These are phyloP conservation scores for Folsomia candida DNA, from an alignment of 2,888 invertebrate genomes.

Conservation along the genomic window DNA sequence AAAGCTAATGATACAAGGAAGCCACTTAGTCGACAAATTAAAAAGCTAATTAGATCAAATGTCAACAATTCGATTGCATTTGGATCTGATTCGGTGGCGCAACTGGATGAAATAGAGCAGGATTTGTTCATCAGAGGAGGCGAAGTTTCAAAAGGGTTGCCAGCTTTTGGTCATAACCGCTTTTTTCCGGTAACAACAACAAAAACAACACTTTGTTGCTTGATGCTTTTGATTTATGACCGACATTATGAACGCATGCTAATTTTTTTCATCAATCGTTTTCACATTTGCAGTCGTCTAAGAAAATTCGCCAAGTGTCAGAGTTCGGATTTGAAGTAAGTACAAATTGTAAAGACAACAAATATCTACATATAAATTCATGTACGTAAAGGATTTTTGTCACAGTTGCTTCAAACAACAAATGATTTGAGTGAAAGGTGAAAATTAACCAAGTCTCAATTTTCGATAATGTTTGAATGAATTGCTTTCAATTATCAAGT, in stretches of 20 bases:
- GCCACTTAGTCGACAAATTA: conserved; percentile 32
- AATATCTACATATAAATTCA: no score
- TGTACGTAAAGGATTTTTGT: no score
- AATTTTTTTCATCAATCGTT: background rate
- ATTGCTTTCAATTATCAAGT: no score
- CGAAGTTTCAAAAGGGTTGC: conserved; percentile 32
- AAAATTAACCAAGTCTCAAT: background rate
- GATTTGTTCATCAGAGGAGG: conserved; percentile 34
- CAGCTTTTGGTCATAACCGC: conserved; percentile 37
- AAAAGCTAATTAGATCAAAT: conserved; percentile 27
- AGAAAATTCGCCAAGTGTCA: conserved; percentile 46
- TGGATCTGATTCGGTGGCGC: conserved; percentile 34
- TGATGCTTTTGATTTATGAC: no score
- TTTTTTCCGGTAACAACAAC: conserved; percentile 40
- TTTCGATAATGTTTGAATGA: background rate
- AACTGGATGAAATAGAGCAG: conserved; percentile 38
- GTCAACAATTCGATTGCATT: conserved; percentile 35
- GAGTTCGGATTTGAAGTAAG: conserved; percentile 38
- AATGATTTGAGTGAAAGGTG: conserved; percentile 41
- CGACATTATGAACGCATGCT: no score
- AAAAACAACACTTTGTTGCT: no score
- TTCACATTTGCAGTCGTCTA: conserved; percentile 38
- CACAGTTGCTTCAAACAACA: conserved; percentile 42
- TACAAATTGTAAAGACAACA: no score
- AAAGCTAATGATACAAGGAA: conserved; percentile 8